Conservation (phyloP, 2,888 invertebrate genomes). For the Lycophotia porphyrea region DNA sequence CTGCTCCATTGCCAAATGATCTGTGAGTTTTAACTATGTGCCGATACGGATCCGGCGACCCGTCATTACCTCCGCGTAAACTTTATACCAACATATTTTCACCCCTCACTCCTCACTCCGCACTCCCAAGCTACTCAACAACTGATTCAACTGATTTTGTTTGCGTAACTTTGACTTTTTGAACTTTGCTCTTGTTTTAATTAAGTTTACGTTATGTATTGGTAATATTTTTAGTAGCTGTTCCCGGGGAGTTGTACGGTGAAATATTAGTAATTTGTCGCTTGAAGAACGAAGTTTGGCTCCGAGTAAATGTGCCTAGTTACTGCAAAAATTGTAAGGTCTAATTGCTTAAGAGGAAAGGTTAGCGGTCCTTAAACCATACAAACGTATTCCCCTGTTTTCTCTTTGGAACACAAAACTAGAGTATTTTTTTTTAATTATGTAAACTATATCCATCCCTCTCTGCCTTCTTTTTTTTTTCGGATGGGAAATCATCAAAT, state of each 20-base stretch:
- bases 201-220: constrained; percentile 47
- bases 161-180: constrained; percentile 44
- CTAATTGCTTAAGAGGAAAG: neutral
- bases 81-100: constrained; percentile 49
- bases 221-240: constrained; percentile 12
- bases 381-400: neutral
- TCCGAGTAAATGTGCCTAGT: neutral
- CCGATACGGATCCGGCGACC: constrained; percentile 49
- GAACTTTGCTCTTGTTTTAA: constrained; percentile 42
- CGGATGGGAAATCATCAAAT: too few relatives aligned
- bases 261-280: constrained; percentile 10
- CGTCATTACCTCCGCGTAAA: constrained; percentile 57
- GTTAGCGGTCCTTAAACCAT: neutral
- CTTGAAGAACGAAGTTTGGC: neutral
- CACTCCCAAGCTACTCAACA: constrained; percentile 9
- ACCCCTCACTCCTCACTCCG: neutral
- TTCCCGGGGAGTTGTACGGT: neutral
- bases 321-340: neutral
- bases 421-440: neutral
- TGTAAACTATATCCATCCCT: neutral
- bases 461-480: too few relatives aligned
- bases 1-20: constrained; percentile 84
- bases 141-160: constrained; percentile 52
- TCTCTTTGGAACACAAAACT: neutral
- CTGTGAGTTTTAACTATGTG: constrained; percentile 75